These are phyloP conservation scores for Poeciliopsis prolifica DNA, from an alignment of 2,113 vertebrate species.

Conservation along the genomic window DNA sequence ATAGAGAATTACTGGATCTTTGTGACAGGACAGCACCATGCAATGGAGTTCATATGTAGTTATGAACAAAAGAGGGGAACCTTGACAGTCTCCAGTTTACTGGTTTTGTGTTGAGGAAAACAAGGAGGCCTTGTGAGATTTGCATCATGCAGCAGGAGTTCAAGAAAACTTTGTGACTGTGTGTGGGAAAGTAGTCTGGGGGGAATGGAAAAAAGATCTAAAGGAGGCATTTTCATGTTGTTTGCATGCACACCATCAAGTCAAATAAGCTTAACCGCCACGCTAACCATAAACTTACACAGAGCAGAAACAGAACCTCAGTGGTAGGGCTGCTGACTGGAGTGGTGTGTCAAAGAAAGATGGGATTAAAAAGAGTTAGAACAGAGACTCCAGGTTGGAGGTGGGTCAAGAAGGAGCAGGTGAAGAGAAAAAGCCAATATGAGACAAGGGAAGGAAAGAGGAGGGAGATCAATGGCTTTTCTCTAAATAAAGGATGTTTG, in stretches of 20 bases:
- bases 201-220: neutral
- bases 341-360: conserved; percentile 10
- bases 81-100: conserved; percentile 39
- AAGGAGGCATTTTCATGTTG: conserved; percentile 21
- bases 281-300: conserved; percentile 28
- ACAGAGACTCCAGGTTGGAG: neutral
- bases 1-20: conserved; percentile 56
- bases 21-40: conserved; percentile 52
- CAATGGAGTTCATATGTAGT: conserved; percentile 21
- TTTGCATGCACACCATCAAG: conserved; percentile 32
- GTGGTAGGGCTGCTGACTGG: conserved; percentile 39
- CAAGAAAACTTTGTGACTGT: conserved; percentile 43
- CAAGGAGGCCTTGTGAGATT: conserved; percentile 39
- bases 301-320: conserved; percentile 1
- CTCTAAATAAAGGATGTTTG: conserved; percentile 76
- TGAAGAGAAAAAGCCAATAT: conserved; percentile 29
- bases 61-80: conserved; percentile 11
- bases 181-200: conserved; percentile 67
- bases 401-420: conserved; percentile 27
- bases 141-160: conserved; percentile 27
- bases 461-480: conserved; percentile 66
- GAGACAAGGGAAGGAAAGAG: conserved; percentile 20
- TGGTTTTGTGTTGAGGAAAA: conserved; percentile 18
- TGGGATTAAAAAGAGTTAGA: conserved; percentile 3
- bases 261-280: conserved; percentile 15